Percentiles rank a stretch among this genome's conserved stretches.
These are phyloP conservation scores for Typhlomys cinereus DNA, from an alignment of 2,113 vertebrate genomes.

Conservation along the genomic window DNA sequence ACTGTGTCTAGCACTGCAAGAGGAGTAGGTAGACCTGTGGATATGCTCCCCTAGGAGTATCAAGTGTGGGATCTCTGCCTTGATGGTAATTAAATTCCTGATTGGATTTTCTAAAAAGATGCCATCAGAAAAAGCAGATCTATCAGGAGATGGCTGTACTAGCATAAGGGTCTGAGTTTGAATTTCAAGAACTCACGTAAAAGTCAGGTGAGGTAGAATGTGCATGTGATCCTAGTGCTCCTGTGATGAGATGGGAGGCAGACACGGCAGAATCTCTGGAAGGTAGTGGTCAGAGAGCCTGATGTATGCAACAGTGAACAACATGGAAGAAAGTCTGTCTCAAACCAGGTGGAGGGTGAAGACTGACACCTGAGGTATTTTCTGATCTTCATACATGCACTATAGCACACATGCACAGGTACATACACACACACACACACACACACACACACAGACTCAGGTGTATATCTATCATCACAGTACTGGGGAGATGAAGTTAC, in stretches of 20 bases:
- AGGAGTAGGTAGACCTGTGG: neutral
- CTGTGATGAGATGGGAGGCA: too few species aligned
- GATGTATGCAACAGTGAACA: too few species aligned
- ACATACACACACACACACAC: too few species aligned
- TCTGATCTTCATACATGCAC: too few species aligned
- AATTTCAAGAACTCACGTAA: neutral
- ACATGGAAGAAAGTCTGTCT: too few species aligned
- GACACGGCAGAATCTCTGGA: too few species aligned
- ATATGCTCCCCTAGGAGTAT: neutral
- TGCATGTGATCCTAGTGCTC: neutral
- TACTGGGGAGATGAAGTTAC: neutral
- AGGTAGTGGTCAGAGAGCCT: too few species aligned
- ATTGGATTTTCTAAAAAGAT: neutral
- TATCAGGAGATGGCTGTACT: neutral
- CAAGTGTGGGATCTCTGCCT: neutral
- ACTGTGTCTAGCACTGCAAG: neutral
- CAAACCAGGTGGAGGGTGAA: too few species aligned
- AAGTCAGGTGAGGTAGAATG: neutral
- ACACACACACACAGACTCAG: too few species aligned
- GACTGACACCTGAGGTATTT: too few species aligned
- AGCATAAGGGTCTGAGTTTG: neutral
- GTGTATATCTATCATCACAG: too few species aligned
- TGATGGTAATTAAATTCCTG: neutral
- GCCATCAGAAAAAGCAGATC: neutral
- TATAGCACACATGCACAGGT: too few species aligned